Base-by-base conservation (phyloP, 2,113 vertebrate genomes). In the Chaetorhynchus papuensis region DNA sequence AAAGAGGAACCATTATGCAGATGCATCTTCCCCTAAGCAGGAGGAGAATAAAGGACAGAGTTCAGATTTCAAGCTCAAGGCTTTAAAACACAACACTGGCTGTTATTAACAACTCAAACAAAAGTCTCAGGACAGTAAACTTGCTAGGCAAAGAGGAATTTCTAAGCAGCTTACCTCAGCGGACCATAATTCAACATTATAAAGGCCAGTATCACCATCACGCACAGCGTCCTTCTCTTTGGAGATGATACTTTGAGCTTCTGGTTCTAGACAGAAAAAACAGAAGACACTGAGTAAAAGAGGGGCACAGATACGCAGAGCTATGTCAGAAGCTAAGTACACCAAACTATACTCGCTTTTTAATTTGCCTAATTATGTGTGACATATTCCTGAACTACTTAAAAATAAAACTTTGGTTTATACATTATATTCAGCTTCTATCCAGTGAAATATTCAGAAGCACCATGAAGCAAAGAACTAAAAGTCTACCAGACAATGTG, bases 181-280 rank as follows among this genome's bases (percentile, higher is more conserved):
- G 99, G 98, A 77, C 98, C 98, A 28, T 98, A 98, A 77, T 98
- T 99, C 60, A 99, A 91, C 71, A 99, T 72, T 31, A 99, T 83
- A 83, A 99, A 99, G 61, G 98, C 98, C 97, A 99, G 47, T 61
- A 99, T 96, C 85, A 98, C 98, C 99, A 99, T 99, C 89, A 99
- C 98, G 95, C 99, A 99, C 63, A 99, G 89, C 2, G 98, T 98
- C 97, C 98, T 98, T 87, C 98, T 98, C 97, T 99, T 99, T 4
- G 99, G 98, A 81, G 98, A 98, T 7, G 98, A 98, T 18, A 98
- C 92, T 97, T 98, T 99, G 35, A 99, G 98, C 35, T 97, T 97
- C 54, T 98, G 98, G 91, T 99, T 99, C 99, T 99, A 96, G 59
- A 93, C 39, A 82, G 12, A 75, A 72, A 90, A 15, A 26, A 77